Percentiles rank a stretch among this genome's conserved stretches.
Evolutionary conservation across 2,113 vertebrate genomes (phyloP).

Genomic region (Python bivittatus): DNA sequence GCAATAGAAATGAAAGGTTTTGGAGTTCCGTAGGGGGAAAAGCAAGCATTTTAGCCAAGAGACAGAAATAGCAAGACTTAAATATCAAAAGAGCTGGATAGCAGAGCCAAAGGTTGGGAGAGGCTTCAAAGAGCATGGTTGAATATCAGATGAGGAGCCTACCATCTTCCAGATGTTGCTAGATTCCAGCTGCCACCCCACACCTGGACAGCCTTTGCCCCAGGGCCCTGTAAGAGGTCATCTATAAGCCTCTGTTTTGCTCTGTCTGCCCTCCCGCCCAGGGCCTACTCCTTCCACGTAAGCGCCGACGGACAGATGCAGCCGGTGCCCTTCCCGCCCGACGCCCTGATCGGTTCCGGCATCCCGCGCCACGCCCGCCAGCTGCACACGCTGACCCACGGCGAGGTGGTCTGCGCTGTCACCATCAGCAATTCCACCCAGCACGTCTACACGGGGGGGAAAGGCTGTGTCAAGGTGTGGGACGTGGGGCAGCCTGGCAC

Average conservation of each 20-base stretch:
- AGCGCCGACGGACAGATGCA: conserved; percentile 92
- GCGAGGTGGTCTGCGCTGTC: conserved; percentile 90
- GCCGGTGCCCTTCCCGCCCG: conserved; percentile 86
- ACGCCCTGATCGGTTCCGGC: conserved; percentile 81
- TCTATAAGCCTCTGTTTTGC: fast-evolving
- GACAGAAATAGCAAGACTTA: neutral
- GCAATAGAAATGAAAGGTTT: no score
- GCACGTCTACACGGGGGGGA: conserved; percentile 89
- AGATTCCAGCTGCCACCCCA: neutral
- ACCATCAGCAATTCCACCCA: conserved; percentile 88
- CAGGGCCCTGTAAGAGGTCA: neutral
- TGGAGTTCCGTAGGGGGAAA: no score
- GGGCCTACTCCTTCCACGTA: conserved; percentile 86
- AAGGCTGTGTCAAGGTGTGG: conserved; percentile 92
- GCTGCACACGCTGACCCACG: conserved; percentile 86
- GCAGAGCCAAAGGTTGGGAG: neutral
- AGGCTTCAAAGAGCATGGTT: neutral
- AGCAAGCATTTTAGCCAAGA: neutral
- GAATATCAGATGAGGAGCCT: neutral
- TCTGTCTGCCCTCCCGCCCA: conserved; percentile 33
- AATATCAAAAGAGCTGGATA: neutral
- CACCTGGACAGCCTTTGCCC: no score
- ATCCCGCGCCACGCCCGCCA: conserved; percentile 85
- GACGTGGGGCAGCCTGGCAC: conserved; percentile 88
- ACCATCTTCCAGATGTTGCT: neutral